These are phyloP conservation scores for Polia nebulosa DNA, from an alignment of 2,888 invertebrate genomes.

Conservation along the genomic window DNA sequence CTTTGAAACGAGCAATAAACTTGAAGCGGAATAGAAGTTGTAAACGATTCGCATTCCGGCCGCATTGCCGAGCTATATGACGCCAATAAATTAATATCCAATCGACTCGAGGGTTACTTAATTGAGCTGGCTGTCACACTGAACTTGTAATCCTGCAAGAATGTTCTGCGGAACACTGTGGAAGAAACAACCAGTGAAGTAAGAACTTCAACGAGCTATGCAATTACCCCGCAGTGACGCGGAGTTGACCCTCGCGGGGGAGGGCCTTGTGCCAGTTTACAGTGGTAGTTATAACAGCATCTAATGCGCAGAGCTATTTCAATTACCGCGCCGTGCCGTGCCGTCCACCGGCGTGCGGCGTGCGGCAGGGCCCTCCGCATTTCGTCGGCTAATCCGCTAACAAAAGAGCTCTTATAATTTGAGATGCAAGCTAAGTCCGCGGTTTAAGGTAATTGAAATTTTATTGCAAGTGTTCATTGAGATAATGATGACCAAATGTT, in stretches of 20 bases:
- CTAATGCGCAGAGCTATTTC: constrained; percentile 82
- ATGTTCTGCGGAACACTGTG: constrained; percentile 68
- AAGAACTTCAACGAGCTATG: constrained; percentile 22
- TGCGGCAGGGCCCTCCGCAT: constrained; percentile 70
- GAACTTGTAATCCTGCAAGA: constrained; percentile 80
- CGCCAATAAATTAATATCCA: constrained; percentile 82
- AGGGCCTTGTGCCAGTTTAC: constrained; percentile 19
- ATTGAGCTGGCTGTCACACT: constrained; percentile 77
- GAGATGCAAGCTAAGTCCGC: constrained; percentile 69
- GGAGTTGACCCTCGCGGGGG: not conserved
- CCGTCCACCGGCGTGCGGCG: constrained; percentile 46
- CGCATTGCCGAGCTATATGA: constrained; percentile 68
- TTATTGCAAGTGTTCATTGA: constrained; percentile 76
- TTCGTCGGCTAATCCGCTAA: constrained; percentile 80
- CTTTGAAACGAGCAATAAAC: constrained; percentile 51
- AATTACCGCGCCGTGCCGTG: constrained; percentile 69
- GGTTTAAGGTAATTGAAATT: constrained; percentile 79
- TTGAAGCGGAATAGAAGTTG: constrained; percentile 22
- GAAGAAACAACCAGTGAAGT: constrained; percentile 42
- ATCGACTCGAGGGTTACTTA: constrained; percentile 81
- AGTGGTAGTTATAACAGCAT: constrained; percentile 66
- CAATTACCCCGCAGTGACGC: constrained; percentile 2
- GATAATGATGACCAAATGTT: constrained; percentile 45
- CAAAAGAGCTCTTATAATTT: constrained; percentile 79
- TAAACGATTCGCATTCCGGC: constrained; percentile 57